These are phyloP conservation scores for Pristionchus japonicus DNA, from an alignment of 2,888 invertebrate species.

Conservation along the genomic window DNA sequence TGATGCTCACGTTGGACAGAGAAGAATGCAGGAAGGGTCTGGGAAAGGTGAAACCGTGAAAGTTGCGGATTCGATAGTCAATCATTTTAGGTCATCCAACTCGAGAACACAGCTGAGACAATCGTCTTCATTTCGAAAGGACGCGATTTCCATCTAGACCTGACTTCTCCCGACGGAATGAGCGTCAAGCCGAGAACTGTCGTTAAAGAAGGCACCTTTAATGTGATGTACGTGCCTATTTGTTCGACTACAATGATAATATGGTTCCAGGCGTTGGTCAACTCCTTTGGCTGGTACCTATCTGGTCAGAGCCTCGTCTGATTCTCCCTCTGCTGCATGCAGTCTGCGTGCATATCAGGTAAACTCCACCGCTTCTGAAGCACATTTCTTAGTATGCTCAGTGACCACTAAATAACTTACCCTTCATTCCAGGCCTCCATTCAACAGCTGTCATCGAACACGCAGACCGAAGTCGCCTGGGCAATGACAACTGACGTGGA, in stretches of 20 bases:
- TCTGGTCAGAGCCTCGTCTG: slow-evolving; percentile 39
- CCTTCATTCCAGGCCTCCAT: not conserved
- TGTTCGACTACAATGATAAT: not conserved
- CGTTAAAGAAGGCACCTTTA: not conserved
- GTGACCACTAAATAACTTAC: not conserved
- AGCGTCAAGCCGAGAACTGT: not conserved
- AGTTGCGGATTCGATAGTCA: slow-evolving; percentile 22
- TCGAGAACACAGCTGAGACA: slow-evolving; percentile 53
- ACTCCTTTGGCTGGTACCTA: slow-evolving; percentile 46
- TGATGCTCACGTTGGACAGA: slow-evolving; percentile 58
- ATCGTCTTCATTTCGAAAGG: slow-evolving; percentile 60
- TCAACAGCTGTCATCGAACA: not conserved
- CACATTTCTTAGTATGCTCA: too few relatives aligned
- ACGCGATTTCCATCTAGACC: not conserved
- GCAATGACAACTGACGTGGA: slow-evolving; percentile 14
- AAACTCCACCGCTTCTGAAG: too few relatives aligned
- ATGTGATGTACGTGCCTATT: not conserved
- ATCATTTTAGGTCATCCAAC: slow-evolving; percentile 51
- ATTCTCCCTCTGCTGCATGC: slow-evolving; percentile 33
- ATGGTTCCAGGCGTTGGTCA: not conserved
- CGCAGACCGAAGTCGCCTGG: not conserved
- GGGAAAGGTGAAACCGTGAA: slow-evolving; percentile 38
- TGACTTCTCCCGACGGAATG: not conserved
- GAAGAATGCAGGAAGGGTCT: slow-evolving; percentile 30
- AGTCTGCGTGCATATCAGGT: slow-evolving; percentile 49